These are phyloP conservation scores for Catostomus latipinnis DNA, from an alignment of 2,797 vertebrate species.

Conservation along the genomic window DNA sequence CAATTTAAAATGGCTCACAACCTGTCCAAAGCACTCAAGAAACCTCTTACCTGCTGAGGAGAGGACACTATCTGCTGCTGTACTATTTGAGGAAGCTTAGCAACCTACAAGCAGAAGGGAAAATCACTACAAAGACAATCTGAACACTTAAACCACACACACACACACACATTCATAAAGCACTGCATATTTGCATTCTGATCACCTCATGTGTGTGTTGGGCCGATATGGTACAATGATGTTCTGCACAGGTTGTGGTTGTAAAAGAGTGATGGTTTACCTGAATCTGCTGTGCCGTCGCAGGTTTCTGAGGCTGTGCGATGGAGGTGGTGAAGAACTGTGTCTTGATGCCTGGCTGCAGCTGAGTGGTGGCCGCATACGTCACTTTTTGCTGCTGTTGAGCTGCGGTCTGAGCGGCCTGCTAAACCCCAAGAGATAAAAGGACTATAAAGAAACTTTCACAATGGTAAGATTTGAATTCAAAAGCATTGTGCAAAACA, in stretches of 20 bases:
- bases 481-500: too few relatives aligned
- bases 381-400: slow-evolving; percentile 83
- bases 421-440: slow-evolving; percentile 64
- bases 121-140: slow-evolving; percentile 52
- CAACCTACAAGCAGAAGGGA: slow-evolving; percentile 78
- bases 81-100: slow-evolving; percentile 92
- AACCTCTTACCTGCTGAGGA: slow-evolving; percentile 82
- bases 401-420: slow-evolving; percentile 81
- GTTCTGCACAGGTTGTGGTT: background rate
- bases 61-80: slow-evolving; percentile 92
- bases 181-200: too few relatives aligned
- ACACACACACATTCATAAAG: too few relatives aligned
- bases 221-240: too few relatives aligned
- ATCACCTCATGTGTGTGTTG: too few relatives aligned
- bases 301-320: slow-evolving; percentile 82
- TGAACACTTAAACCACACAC: too few relatives aligned
- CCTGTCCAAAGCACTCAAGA: background rate
- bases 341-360: slow-evolving; percentile 85
- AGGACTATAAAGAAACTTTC: background rate
- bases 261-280: slow-evolving; percentile 54
- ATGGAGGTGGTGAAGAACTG: slow-evolving; percentile 86
- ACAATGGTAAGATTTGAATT: too few relatives aligned
- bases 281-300: slow-evolving; percentile 86
- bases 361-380: slow-evolving; percentile 77
- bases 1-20: background rate